Evolutionary conservation across 2,888 invertebrate genomes (phyloP).

Genomic region (Diarsia brunnea): DNA sequence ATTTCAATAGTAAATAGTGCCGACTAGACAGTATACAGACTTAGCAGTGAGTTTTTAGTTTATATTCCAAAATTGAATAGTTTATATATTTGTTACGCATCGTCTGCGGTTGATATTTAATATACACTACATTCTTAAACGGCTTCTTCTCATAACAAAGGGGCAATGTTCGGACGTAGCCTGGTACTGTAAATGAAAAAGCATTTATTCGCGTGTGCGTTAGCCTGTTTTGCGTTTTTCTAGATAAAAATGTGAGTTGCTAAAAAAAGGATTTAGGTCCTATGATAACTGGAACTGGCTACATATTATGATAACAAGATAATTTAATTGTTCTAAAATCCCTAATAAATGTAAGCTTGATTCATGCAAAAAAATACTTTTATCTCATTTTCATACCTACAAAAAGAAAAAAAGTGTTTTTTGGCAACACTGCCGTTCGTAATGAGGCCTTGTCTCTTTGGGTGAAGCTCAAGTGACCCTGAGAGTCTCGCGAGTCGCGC

Average conservation of each 20-base stretch:
- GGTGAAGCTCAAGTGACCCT: constrained; percentile 33
- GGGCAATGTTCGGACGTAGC: neutral
- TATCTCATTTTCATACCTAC: neutral
- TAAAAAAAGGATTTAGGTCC: neutral
- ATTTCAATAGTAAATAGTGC: neutral
- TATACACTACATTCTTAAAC: neutral
- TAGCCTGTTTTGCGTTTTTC: too few species aligned
- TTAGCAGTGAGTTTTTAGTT: neutral
- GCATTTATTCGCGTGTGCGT: too few species aligned
- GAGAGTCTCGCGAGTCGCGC: constrained; percentile 14
- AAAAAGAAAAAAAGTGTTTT: constrained; percentile 5
- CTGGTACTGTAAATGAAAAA: neutral
- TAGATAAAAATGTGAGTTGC: neutral
- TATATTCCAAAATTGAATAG: neutral
- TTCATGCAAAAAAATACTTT: neutral
- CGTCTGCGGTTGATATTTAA: neutral
- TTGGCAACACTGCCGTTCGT: constrained; percentile 23
- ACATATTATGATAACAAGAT: neutral
- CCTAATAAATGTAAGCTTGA: neutral
- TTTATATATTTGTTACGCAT: neutral
- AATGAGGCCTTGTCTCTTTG: constrained; percentile 37
- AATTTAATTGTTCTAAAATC: neutral
- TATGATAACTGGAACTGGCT: neutral
- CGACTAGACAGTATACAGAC: too few species aligned
- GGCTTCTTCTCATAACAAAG: neutral